Conservation (phyloP, 2,113 vertebrate genomes). For the Rhinolophus ferrumequinum region DNA sequence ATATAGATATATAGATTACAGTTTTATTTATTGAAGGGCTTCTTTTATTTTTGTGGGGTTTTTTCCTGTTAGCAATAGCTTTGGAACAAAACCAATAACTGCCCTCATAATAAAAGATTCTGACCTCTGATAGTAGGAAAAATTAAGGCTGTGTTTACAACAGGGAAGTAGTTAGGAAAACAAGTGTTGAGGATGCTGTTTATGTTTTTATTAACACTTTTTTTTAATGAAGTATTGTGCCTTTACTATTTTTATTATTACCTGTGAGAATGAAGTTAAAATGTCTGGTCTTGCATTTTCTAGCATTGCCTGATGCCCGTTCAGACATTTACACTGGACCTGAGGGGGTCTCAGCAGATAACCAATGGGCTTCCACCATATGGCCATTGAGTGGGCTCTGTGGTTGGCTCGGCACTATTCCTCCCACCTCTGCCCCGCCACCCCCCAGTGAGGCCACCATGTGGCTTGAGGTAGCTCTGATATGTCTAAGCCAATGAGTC, state of each 20-base stretch:
- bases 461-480: not conserved
- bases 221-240: not conserved
- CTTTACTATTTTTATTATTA: not conserved
- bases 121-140: not conserved
- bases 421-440: not conserved
- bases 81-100: conserved; percentile 7
- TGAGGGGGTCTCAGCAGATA: not conserved
- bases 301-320: not conserved
- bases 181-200: not conserved
- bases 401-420: not conserved
- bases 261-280: not conserved
- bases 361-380: not conserved
- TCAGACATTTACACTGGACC: not conserved
- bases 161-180: not conserved
- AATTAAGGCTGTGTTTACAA: not conserved
- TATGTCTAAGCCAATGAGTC: not conserved
- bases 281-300: not conserved
- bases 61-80: not conserved
- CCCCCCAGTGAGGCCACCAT: not conserved
- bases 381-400: not conserved
- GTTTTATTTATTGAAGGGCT: not conserved
- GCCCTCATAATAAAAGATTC: not conserved
- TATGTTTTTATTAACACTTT: not conserved
- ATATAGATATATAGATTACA: not conserved
- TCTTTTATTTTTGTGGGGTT: not conserved